Conservation (phyloP, 2,797 vertebrate species). For the Sus cebifrons region DNA sequence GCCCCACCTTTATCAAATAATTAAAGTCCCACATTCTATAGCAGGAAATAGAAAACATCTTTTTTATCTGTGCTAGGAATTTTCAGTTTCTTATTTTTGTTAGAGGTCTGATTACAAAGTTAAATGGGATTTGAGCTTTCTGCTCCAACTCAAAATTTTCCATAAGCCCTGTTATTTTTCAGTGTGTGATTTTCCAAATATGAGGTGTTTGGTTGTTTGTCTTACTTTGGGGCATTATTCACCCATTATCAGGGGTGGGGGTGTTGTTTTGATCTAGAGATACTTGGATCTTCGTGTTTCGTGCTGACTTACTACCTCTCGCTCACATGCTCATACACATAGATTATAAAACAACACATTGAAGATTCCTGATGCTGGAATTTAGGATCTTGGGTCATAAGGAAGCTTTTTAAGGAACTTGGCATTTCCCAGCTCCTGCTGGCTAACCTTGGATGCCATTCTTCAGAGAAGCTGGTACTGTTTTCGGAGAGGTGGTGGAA, state of each 20-base stretch:
- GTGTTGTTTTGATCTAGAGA: background rate
- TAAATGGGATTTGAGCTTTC: slow-evolving; percentile 7
- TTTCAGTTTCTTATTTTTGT: slow-evolving; percentile 37
- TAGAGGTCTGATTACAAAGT: background rate
- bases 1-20: background rate
- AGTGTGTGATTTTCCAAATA: background rate
- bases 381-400: background rate
- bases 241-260: background rate
- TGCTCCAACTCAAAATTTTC: background rate
- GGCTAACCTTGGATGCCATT: background rate
- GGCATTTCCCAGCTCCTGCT: background rate
- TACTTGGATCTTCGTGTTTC: background rate
- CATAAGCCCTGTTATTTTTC: background rate
- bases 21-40: background rate
- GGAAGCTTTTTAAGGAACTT: background rate
- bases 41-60: background rate
- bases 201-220: background rate
- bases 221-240: background rate
- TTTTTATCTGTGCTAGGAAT: background rate
- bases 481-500: background rate
- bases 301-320: background rate
- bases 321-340: background rate
- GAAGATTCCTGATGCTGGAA: background rate
- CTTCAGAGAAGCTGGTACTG: background rate
- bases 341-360: background rate